Conservation (phyloP, 2,113 vertebrate species). For the Nothobranchius furzeri region DNA sequence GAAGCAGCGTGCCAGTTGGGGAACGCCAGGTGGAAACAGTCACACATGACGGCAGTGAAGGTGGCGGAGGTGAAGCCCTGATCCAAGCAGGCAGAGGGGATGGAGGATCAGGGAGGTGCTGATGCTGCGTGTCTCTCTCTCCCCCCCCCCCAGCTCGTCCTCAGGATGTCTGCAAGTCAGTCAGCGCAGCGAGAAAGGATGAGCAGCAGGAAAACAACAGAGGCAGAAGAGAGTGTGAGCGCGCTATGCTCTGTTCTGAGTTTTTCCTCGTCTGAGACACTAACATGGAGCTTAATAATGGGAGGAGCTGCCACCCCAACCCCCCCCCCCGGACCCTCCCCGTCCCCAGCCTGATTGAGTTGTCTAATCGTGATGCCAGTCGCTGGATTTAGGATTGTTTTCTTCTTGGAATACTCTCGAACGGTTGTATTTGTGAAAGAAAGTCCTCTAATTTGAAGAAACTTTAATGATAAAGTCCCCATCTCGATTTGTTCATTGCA, state of each 20-base stretch:
- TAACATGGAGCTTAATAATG: conserved; percentile 83
- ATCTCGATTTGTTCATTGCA: too few species aligned
- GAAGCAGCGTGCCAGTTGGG: conserved; percentile 95
- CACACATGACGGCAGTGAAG: conserved; percentile 88
- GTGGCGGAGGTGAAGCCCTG: conserved; percentile 25
- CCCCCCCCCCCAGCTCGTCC: conserved; percentile 19
- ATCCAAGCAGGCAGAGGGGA: conserved; percentile 3
- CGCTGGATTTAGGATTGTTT: too few species aligned
- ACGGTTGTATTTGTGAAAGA: too few species aligned
- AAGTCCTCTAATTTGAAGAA: too few species aligned
- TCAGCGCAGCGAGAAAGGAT: conserved; percentile 55
- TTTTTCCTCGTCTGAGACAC: conserved; percentile 68
- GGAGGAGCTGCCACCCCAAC: conserved; percentile 76
- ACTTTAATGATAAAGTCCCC: too few species aligned
- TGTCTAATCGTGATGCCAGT: too few species aligned
- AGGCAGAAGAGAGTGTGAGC: conserved; percentile 65
- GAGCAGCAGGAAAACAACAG: conserved; percentile 44
- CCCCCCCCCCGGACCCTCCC: conserved; percentile 26
- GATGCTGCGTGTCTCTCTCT: conserved; percentile 22
- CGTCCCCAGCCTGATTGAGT: neutral
- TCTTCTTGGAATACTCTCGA: too few species aligned
- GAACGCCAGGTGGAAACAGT: conserved; percentile 98
- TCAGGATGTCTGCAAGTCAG: conserved; percentile 37
- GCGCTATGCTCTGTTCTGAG: conserved; percentile 45
- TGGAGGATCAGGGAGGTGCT: conserved; percentile 30